Base-by-base conservation (phyloP, 1,140 invertebrate genomes). In the Drosophila eugracilis region DNA sequence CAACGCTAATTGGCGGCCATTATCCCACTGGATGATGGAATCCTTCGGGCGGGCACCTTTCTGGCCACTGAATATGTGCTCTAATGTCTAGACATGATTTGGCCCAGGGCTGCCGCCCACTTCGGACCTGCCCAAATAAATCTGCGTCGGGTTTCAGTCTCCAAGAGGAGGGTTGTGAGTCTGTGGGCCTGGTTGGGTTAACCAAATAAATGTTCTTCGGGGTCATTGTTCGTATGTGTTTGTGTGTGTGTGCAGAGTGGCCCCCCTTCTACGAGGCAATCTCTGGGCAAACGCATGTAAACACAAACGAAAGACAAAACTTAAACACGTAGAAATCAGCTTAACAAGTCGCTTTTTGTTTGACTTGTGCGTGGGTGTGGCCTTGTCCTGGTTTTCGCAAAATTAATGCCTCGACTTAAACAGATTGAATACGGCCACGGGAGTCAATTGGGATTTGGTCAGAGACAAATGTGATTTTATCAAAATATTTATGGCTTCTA, bases 21-120 rank as follows among this genome's bases (percentile, higher is more conserved):
- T 75, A 74, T 48, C 5, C 34, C 19, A n/a, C 5, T 12, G 12
- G 47, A 32, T 59, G 36, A 30, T 54, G n/a, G n/a, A 37, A 15
- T 17, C 36, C 34, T 42, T 32, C 21, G 41, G 62, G 45, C 21
- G 41, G 62, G 45, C 60, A 58, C 66, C 55, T 73, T 62, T 28
- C 28, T 52, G 42, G 22, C 32, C 55, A 37, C 36, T 75, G 66
- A 79, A 72, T 80, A 72, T 77, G 76, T 85, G 80, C 72, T 67
- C 36, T 47, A 48, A 62, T 71, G 81, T 86, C 81, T 86, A 86
- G 81, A 88, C 83, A 65, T 59, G 81, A 66, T 75, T 86, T 86
- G 42, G 74, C 77, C 78, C 34, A 30, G 41, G 57, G 77, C 63
- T 24, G 9, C 41, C 45, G 24, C 54, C 48, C 50, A 30, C 26